Evolutionary conservation across 2,888 invertebrate species (phyloP).

Genomic region (Scelioninae gen. 1): DNA sequence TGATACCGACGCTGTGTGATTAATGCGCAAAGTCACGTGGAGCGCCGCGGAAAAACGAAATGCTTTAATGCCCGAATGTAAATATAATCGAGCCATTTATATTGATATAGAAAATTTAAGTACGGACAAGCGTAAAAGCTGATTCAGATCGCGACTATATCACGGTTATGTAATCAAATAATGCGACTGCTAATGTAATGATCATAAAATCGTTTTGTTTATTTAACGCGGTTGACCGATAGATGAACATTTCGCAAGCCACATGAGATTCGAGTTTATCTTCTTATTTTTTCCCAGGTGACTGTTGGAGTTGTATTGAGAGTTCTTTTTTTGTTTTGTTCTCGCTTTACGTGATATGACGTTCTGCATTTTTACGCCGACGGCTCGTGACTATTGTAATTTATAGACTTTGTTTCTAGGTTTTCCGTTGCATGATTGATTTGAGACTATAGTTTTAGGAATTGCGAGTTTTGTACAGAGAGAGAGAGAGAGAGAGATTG

Average conservation of each 20-base stretch:
- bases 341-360: too few relatives aligned
- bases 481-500: too few relatives aligned
- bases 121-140: slow-evolving; percentile 16
- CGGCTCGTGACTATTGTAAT: too few relatives aligned
- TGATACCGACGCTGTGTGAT: slow-evolving; percentile 51
- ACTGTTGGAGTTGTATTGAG: too few relatives aligned
- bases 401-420: too few relatives aligned
- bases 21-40: slow-evolving; percentile 54
- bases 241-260: slow-evolving; percentile 23
- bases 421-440: too few relatives aligned
- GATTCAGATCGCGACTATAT: slow-evolving; percentile 38
- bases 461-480: too few relatives aligned
- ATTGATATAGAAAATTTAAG: slow-evolving; percentile 52
- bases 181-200: slow-evolving; percentile 8
- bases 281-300: too few relatives aligned
- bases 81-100: slow-evolving; percentile 57
- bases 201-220: slow-evolving; percentile 52
- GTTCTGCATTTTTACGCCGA: too few relatives aligned
- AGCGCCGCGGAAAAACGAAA: slow-evolving; percentile 19
- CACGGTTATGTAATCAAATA: slow-evolving; percentile 51
- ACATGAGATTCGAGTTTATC: slow-evolving; percentile 6
- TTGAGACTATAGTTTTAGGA: too few relatives aligned
- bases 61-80: slow-evolving; percentile 16
- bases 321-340: too few relatives aligned
- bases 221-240: slow-evolving; percentile 32